Conservation (phyloP, 2,797 vertebrate species). For the Prunella strophiata region DNA sequence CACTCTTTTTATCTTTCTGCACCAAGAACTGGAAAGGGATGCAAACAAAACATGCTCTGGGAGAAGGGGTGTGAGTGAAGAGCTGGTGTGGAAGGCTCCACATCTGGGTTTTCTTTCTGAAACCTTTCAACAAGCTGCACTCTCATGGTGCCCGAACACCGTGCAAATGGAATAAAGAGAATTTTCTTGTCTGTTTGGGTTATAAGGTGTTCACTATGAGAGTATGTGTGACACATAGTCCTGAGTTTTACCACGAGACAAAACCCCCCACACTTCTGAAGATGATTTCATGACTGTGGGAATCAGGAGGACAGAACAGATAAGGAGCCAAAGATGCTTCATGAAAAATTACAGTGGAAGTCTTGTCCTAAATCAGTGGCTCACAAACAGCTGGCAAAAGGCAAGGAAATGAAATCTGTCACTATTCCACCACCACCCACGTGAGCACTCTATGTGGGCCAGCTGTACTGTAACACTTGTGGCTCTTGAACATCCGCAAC, state of each 20-base stretch:
- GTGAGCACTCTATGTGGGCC: not conserved
- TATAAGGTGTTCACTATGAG: not conserved
- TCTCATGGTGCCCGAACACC: not conserved
- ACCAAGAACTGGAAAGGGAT: not conserved
- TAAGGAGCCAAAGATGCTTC: not conserved
- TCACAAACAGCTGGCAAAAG: not conserved
- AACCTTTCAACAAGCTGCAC: not conserved
- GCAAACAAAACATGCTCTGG: not conserved
- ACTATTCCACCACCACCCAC: rapidly evolving
- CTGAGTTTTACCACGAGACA: not conserved
- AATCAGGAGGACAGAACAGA: not conserved
- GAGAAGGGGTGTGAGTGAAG: not conserved
- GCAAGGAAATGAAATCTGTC: not conserved
- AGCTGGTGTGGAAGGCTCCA: not conserved
- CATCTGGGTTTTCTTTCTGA: not conserved
- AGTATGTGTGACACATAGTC: not conserved
- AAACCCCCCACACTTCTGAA: not conserved
- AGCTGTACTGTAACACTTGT: not conserved
- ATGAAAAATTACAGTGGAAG: not conserved
- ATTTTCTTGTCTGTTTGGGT: not conserved
- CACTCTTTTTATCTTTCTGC: not conserved
- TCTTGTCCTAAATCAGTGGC: not conserved
- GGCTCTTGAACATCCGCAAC: not conserved
- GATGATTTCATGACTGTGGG: not conserved
- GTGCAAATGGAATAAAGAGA: not conserved